phyloP scores from a whole-genome alignment of 2,888 invertebrate genomes.

The Seira ritae region DNA sequence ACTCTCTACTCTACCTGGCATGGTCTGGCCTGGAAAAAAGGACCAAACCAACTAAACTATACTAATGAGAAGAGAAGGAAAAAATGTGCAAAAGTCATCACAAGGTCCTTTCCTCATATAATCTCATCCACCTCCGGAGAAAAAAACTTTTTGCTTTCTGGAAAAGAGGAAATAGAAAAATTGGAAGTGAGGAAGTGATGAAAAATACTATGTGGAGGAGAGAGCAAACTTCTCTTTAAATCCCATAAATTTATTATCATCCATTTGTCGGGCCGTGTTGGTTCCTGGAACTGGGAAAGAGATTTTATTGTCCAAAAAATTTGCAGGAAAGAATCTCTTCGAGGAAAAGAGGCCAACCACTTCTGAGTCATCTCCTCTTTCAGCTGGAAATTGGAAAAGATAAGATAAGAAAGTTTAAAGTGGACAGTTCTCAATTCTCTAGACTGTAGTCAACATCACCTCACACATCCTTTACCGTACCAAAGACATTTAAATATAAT shows the following conservation, averaged over 20 bases:
- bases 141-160: not conserved
- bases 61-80: not conserved
- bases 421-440: no score
- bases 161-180: constrained; percentile 21
- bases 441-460: no score
- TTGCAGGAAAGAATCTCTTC: no score
- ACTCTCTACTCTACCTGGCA: not conserved
- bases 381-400: no score
- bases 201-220: constrained; percentile 1
- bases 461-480: no score
- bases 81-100: constrained; percentile 39
- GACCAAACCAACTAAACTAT: not conserved
- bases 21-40: not conserved
- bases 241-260: not conserved
- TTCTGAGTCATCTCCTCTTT: no score
- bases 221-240: not conserved
- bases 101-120: constrained; percentile 40
- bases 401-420: no score
- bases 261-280: not conserved
- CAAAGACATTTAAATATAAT: no score
- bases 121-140: no score
- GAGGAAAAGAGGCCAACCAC: no score
- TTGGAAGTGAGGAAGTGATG: not conserved
- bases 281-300: no score
- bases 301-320: no score